Evolutionary conservation across 2,113 vertebrate genomes (phyloP).

Genomic region (Daboia siamensis): DNA sequence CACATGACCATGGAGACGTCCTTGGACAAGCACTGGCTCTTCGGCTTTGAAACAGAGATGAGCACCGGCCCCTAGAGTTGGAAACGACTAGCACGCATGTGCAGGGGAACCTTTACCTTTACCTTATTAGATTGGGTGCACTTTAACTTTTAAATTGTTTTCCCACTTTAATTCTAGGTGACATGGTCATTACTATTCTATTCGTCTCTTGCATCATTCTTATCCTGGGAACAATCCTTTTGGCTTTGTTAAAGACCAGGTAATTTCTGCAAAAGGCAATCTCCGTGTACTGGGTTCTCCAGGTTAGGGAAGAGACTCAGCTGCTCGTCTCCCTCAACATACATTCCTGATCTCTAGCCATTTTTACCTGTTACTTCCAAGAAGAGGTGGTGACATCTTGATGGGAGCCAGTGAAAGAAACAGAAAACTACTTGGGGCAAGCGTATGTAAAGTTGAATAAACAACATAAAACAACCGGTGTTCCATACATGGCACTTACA

Average conservation of each 20-base stretch:
- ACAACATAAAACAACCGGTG: neutral
- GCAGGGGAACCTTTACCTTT: too few relatives aligned
- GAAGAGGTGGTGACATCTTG: neutral
- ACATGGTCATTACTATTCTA: slow-evolving; percentile 67
- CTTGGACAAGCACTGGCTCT: too few relatives aligned
- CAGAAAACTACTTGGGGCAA: neutral
- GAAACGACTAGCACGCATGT: too few relatives aligned
- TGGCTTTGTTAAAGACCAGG: slow-evolving; percentile 76
- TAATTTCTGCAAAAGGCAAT: slow-evolving; percentile 48
- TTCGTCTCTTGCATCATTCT: slow-evolving; percentile 69
- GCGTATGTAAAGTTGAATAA: slow-evolving; percentile 53
- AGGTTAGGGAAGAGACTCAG: too few relatives aligned
- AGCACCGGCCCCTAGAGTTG: too few relatives aligned
- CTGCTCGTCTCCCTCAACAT: neutral
- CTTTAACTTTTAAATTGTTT: slow-evolving; percentile 16
- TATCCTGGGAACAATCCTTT: slow-evolving; percentile 69
- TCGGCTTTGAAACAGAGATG: too few relatives aligned
- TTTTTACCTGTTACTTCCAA: neutral
- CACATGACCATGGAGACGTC: too few relatives aligned
- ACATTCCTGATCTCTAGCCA: neutral
- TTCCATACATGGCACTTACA: neutral
- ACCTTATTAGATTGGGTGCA: too few relatives aligned
- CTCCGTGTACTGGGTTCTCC: neutral
- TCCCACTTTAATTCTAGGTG: slow-evolving; percentile 70
- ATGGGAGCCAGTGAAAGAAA: neutral